Evolutionary conservation across 2,113 vertebrate species (phyloP), one percentile per base, ranked within the genome.

Genomic region (Aepyceros melampus): DNA sequence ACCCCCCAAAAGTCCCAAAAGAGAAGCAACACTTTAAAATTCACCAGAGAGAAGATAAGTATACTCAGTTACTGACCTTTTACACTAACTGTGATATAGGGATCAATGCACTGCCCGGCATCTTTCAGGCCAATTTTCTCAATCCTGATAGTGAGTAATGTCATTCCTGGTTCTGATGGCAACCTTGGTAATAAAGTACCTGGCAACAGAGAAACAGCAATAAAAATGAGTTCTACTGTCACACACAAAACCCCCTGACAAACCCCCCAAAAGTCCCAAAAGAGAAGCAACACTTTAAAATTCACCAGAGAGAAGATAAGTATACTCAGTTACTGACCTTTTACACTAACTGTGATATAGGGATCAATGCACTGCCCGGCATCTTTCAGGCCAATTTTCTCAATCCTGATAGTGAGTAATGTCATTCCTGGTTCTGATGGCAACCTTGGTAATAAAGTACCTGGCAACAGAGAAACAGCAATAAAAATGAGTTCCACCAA

Each of bases 71-170:
- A 94, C 56, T 98, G 98, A 99, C 99, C 99, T 99, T 99, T 99
- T 9, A 99, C 99, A 86, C 99, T 99, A 94, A 99, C 99, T 88
- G 99, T 99, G 95, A 99, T 99, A 96, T 99, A 99, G 49, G 99
- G 99, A 91, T 99, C 99, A 62, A 99, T 99, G 98, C 99, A 99
- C 96, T 99, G 99, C 55, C 99, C 99, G 0, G 99, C 99, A 53
- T 99, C 99, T 98, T 99, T 99, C 98, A 99, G 98, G 78, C 99
- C 99, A 71, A 99, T 99, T 97, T 99, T 99, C 97, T 99, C 99
- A 82, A 99, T 99, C 98, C 99, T 99, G 98, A 99, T 98, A 5
- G 99, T 99, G 33, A 99, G 99, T 58, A 99, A 99, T 0, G 99
- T 99, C 99, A 99, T 99, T 96, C 99, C 99, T 2, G 99, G 99